Evolutionary conservation across 2,113 vertebrate genomes (phyloP), one percentile per base, ranked within the genome.

Genomic region (Pangasianodon gigas): DNA sequence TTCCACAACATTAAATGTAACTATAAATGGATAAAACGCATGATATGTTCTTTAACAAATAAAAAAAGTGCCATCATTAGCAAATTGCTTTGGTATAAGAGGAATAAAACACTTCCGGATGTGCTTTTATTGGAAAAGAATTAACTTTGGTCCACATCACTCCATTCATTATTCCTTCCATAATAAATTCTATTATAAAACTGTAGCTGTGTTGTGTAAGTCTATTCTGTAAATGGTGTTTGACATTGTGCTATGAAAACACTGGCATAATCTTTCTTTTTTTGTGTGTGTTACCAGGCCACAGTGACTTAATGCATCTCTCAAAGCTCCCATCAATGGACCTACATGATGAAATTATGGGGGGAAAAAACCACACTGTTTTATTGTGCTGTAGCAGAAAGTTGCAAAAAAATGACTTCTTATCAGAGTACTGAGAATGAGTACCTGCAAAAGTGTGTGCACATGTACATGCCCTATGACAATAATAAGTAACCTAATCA

Each of bases 401-500:
- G 56, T 11, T 24, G 14, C n/a, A 62, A n/a, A n/a, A 67, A 65
- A n/a, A 67, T 16, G 44, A 85, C 29, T 85, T 24, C 56, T 60
- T 26, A 26, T 67, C 16, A 19, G 41, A 65, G 56, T 7, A 1
- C 24, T 29, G 21, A 46, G 26, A 2, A 65, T 65, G 11, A 46
- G 26, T 48, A 65, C 24, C 48, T 87, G 54, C n/a, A 58, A n/a
- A n/a, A 29, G 13, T 60, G 6, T 26, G 24, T 44, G 86, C 18
- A 41, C 26, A 46, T n/a, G 52, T 56, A 14, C 67, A 87, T 87
- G 75, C 44, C 21, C 74, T 7, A 41, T 56, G 6, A 54, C 56
- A 83, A 46, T 51, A 62, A 79, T 79, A 87, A 87, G 74, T 32
- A 87, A 51, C 14, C n/a, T 80, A 75, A 80, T 80, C 56, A 37